A percentile compares a stretch with the other conserved stretches of the same genome.
Evolutionary conservation across 1,140 invertebrate genomes (phyloP).

Genomic region (Leptinotarsa undecemlineata): DNA sequence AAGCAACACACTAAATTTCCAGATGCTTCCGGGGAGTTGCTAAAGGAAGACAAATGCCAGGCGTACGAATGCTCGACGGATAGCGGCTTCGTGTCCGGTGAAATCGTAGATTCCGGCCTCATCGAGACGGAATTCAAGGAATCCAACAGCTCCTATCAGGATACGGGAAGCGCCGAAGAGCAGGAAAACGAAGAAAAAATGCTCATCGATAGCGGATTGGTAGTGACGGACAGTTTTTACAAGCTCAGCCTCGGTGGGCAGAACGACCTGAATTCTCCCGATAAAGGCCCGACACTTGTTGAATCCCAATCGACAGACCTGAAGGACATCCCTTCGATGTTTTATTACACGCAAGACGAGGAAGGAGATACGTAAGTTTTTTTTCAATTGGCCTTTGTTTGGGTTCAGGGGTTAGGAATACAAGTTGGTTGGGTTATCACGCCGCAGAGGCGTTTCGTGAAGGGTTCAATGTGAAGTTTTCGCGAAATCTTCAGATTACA

Average conservation of each 20-base stretch:
- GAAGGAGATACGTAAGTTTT: slow-evolving; percentile 74
- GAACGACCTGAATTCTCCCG: slow-evolving; percentile 48
- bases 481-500: not conserved
- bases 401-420: not conserved
- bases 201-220: slow-evolving; percentile 50
- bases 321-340: slow-evolving; percentile 56
- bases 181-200: slow-evolving; percentile 42
- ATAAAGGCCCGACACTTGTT: slow-evolving; percentile 41
- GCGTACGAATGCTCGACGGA: slow-evolving; percentile 49
- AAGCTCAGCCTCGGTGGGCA: slow-evolving; percentile 57
- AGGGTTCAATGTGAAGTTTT: not conserved
- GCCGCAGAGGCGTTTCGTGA: not conserved
- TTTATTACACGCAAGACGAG: slow-evolving; percentile 67
- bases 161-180: slow-evolving; percentile 22
- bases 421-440: not conserved
- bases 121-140: not conserved
- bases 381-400: slow-evolving; percentile 27
- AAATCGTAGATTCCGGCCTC: slow-evolving; percentile 17
- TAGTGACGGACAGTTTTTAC: slow-evolving; percentile 60
- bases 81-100: slow-evolving; percentile 59
- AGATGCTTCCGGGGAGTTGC: slow-evolving; percentile 36
- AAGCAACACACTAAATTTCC: slow-evolving; percentile 2
- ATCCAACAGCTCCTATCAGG: not conserved
- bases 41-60: slow-evolving; percentile 40
- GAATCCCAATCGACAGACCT: slow-evolving; percentile 19